These are phyloP conservation scores for Ichneumoninae sp. DNA, from an alignment of 2,888 invertebrate species.

Conservation along the genomic window DNA sequence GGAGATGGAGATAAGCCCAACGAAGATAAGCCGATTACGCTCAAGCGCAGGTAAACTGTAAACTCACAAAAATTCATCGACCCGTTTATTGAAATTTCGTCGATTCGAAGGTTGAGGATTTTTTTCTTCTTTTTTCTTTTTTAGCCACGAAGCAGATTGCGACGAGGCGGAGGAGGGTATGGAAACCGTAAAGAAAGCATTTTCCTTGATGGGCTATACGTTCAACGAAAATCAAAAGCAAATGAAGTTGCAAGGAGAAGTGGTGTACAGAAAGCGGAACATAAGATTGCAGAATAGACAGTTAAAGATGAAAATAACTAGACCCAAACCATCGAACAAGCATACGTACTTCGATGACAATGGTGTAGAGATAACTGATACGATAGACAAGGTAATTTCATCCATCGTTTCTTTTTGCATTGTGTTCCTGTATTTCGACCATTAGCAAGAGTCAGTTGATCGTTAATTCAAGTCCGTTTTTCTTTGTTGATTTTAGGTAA, in stretches of 20 bases:
- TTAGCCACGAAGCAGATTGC: conserved; percentile 86
- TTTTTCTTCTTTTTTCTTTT: conserved; percentile 69
- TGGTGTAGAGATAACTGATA: conserved; percentile 85
- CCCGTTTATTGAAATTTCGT: not conserved
- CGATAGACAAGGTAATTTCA: conserved; percentile 80
- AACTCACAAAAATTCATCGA: not conserved
- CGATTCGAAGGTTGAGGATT: too few species aligned
- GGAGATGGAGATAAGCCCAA: conserved; percentile 85
- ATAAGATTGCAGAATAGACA: conserved; percentile 86
- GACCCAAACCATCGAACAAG: conserved; percentile 85
- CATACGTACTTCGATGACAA: conserved; percentile 90
- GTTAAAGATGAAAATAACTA: conserved; percentile 84
- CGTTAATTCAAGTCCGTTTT: not conserved
- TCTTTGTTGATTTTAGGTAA: conserved; percentile 71
- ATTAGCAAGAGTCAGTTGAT: not conserved
- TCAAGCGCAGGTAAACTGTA: conserved; percentile 85
- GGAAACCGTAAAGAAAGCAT: conserved; percentile 88
- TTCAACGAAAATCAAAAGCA: conserved; percentile 77
- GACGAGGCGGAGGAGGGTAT: conserved; percentile 84
- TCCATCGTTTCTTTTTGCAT: not conserved
- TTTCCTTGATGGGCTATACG: conserved; percentile 87
- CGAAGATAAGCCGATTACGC: conserved; percentile 85
- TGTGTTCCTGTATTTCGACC: not conserved
- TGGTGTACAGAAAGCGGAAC: conserved; percentile 88
- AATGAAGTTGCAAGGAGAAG: conserved; percentile 85